Conservation (phyloP, 2,113 vertebrate genomes). For the Halichoerus grypus region DNA sequence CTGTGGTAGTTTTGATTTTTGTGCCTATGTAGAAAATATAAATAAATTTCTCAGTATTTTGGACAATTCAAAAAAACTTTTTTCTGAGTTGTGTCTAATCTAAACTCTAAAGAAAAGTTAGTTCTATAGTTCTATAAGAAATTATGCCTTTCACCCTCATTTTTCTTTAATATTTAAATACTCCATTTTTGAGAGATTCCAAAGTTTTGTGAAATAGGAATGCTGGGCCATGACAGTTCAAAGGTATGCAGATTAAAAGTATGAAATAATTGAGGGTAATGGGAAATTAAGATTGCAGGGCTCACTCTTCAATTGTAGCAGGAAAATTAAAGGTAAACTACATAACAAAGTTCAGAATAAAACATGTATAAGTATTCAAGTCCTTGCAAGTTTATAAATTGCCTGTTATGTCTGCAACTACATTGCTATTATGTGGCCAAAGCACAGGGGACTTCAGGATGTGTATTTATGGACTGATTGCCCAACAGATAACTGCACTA, state of each 20-base stretch:
- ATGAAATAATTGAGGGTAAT: constrained; percentile 58
- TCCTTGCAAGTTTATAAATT: constrained; percentile 76
- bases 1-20: constrained; percentile 54
- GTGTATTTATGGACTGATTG: constrained; percentile 74
- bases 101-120: constrained; percentile 44
- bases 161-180: constrained; percentile 66
- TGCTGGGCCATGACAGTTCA: constrained; percentile 35
- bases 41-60: constrained; percentile 56
- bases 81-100: constrained; percentile 11
- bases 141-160: constrained; percentile 44
- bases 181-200: constrained; percentile 52
- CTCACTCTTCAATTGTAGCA: constrained; percentile 59
- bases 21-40: not conserved
- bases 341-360: constrained; percentile 65
- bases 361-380: constrained; percentile 39
- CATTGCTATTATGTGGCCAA: constrained; percentile 14
- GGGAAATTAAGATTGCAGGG: constrained; percentile 62
- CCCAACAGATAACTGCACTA: constrained; percentile 67
- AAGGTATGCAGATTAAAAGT: constrained; percentile 47
- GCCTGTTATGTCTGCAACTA: constrained; percentile 63
- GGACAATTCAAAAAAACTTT: not conserved
- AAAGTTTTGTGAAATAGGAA: constrained; percentile 55
- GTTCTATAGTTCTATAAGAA: not conserved
- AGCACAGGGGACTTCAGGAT: constrained; percentile 61
- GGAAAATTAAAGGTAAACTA: constrained; percentile 74